Percentiles rank a stretch among this genome's conserved stretches.
These are phyloP conservation scores for Andrena trimmerana DNA, from an alignment of 2,888 invertebrate species.

Conservation along the genomic window DNA sequence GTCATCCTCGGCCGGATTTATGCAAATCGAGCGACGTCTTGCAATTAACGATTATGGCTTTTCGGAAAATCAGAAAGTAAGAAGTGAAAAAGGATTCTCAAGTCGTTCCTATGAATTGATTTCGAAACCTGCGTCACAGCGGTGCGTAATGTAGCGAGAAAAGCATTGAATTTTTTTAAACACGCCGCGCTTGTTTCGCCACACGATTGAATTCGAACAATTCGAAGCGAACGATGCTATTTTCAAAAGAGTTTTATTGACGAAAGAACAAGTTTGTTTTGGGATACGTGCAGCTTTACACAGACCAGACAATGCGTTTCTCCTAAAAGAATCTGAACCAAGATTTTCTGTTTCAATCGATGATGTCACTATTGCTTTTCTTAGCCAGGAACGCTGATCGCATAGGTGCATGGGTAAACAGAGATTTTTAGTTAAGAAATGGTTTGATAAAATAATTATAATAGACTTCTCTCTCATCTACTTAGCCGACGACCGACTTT, in stretches of 20 bases:
- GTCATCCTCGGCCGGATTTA: constrained; percentile 31
- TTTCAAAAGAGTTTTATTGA: constrained; percentile 17
- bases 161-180: not conserved
- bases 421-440: not conserved
- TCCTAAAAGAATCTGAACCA: not conserved
- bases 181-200: not conserved
- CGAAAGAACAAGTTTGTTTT: constrained; percentile 25
- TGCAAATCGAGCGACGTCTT: constrained; percentile 29
- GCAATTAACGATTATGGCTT: constrained; percentile 43
- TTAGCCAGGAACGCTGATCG: constrained; percentile 23
- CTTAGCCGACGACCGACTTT: no score
- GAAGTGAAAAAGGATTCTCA: not conserved
- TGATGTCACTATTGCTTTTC: not conserved
- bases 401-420: not conserved
- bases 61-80: constrained; percentile 28
- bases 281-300: constrained; percentile 32
- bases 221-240: constrained; percentile 21
- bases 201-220: not conserved
- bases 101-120: constrained; percentile 5
- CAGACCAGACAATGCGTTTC: constrained; percentile 22
- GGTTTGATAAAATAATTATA: not conserved
- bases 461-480: not conserved
- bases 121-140: not conserved
- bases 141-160: no score
- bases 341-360: not conserved